A percentile compares a stretch with the other conserved stretches of the same genome.
Conservation (phyloP, 2,113 vertebrate species). For the Motacilla tschutschensis region DNA sequence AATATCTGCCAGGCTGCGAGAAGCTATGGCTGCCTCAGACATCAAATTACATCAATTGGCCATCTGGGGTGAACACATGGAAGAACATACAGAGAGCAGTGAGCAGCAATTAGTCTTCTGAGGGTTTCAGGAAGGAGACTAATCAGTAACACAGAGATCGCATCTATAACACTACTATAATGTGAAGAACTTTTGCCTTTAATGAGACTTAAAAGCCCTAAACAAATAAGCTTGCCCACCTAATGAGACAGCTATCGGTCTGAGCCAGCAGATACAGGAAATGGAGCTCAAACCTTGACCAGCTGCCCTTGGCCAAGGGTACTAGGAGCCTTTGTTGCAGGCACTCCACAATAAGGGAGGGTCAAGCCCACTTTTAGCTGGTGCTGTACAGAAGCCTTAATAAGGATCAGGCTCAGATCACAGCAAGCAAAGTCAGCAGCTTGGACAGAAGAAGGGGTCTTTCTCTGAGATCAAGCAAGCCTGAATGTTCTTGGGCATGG, state of each 20-base stretch:
- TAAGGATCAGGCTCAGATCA: neutral
- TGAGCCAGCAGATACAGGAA: neutral
- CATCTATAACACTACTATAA: neutral
- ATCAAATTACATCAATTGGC: slow-evolving; percentile 43
- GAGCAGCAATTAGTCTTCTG: slow-evolving; percentile 35
- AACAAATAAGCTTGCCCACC: neutral
- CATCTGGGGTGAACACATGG: slow-evolving; percentile 47
- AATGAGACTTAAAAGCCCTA: neutral
- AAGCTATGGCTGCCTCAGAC: neutral
- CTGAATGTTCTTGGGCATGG: neutral
- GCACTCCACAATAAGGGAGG: fast-evolving
- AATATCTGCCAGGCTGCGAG: neutral
- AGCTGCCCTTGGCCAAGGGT: fast-evolving
- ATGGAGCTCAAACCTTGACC: neutral
- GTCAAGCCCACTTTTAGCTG: neutral
- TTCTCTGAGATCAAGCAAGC: neutral
- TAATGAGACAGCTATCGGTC: neutral
- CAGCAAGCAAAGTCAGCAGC: neutral
- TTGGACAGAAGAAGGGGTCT: neutral
- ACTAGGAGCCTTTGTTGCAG: neutral
- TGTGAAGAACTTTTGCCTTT: neutral
- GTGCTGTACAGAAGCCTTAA: neutral
- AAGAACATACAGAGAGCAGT: slow-evolving; percentile 9
- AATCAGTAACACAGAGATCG: neutral
- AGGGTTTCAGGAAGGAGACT: slow-evolving; percentile 14